Evolutionary conservation across 2,888 invertebrate species (phyloP).

Genomic region (Clunio marinus): DNA sequence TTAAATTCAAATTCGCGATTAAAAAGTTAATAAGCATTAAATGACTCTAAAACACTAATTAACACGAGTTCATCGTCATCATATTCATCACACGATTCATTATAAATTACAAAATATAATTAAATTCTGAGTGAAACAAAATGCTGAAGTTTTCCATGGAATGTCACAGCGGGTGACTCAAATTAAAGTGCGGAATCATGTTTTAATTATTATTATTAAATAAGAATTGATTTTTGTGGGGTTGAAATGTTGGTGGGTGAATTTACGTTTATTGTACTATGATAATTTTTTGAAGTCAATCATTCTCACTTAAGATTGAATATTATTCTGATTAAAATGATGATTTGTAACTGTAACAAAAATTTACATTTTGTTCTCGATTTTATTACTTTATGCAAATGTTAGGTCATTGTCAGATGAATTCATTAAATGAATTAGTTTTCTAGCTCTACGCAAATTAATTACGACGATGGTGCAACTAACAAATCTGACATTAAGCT

Average conservation of each 20-base stretch:
- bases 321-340: background rate
- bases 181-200: conserved; percentile 7
- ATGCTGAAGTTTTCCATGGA: background rate
- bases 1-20: no score
- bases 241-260: no score
- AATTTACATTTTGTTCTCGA: background rate
- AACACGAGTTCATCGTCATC: conserved; percentile 1
- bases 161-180: background rate
- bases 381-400: background rate
- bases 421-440: conserved; percentile 34
- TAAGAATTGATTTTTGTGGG: no score
- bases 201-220: conserved; percentile 2
- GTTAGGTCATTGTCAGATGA: background rate
- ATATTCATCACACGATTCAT: conserved; percentile 5
- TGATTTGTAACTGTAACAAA: background rate
- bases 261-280: no score
- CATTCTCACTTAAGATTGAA: no score
- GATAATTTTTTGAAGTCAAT: no score
- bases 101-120: background rate
- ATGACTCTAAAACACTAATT: conserved; percentile 4
- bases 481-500: background rate
- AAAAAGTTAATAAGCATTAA: background rate
- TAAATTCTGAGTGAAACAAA: background rate
- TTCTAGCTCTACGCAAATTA: conserved; percentile 15
- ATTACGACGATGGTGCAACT: background rate